Base-by-base conservation (phyloP, 2,888 invertebrate species). In the Drosophila sordidula region DNA sequence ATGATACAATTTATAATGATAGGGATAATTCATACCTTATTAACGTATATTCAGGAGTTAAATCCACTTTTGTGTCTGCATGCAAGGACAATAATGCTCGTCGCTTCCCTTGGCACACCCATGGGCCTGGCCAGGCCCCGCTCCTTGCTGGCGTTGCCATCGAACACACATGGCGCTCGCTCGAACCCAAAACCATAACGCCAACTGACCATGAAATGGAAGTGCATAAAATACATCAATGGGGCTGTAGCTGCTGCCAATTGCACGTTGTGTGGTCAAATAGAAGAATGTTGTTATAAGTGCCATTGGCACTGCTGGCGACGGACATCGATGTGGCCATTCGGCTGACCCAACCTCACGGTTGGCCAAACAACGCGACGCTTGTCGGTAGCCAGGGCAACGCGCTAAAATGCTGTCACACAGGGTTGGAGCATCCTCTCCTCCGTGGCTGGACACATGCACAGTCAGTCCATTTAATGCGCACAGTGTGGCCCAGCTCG, bases 181-280 rank as follows among this genome's bases (percentile, higher is more conserved):
- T 42, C 26, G 36, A 62, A 54, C 66, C 66, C 57, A 56, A 51
- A 69, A 67, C 74, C 83, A 87, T 83, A 87, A 83, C 79, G 81
- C 57, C 86, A 82, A 82, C 83, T 88, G 88, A 79, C 83, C 88
- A 88, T 88, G 80, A 84, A 77, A 86, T 88, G 88, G 86, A 77
- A 84, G 83, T 84, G 85, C 83, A 84, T 84, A 84, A 84, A 88
- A 75, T 77, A 88, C 86, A 77, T 76, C 77, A 58, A 82, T 85
- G 68, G 56, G 34, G 59, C 63, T 72, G 82, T 68, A 59, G 61
- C 61, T 57, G 73, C 73, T 74, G 88, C 66, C 83, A 86, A 88
- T 84, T 86, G 83, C 83, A 82, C 80, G 75, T 86, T 79, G 77
- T 88, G 83, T 70, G 83, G 83, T 84, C 88, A 61, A 79, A 77